Evolutionary conservation across 2,113 vertebrate species (phyloP).

Genomic region (Nanorana parkeri): DNA sequence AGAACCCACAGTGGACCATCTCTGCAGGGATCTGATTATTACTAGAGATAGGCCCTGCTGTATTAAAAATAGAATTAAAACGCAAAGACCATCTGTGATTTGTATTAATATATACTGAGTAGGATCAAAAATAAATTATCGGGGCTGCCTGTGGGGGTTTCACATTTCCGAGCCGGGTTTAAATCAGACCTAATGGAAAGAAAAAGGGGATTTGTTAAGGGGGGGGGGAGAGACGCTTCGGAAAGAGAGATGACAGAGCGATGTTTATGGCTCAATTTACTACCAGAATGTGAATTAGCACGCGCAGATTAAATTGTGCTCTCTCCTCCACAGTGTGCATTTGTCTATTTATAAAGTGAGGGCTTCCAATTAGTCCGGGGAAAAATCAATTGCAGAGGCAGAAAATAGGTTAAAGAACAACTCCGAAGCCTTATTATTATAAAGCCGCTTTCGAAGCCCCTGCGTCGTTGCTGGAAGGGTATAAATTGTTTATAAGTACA

Average conservation of each 20-base stretch:
- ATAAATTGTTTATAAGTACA: conserved; percentile 36
- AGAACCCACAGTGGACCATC: neutral
- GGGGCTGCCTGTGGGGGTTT: conserved; percentile 18
- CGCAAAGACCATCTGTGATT: conserved; percentile 18
- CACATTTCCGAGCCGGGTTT: neutral
- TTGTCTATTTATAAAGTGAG: conserved; percentile 28
- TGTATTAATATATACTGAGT: conserved; percentile 26
- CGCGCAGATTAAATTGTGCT: conserved; percentile 15
- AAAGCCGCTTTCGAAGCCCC: neutral
- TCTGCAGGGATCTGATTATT: conserved; percentile 1
- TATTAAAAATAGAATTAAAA: conserved; percentile 17
- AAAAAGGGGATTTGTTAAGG: conserved; percentile 30
- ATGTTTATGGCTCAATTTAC: conserved; percentile 37
- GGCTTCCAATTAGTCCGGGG: conserved; percentile 17
- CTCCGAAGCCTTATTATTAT: conserved; percentile 33
- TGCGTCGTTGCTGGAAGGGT: conserved; percentile 1
- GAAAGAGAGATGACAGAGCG: conserved; percentile 27
- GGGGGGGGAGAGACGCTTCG: conserved; percentile 1
- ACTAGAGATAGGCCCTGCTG: neutral
- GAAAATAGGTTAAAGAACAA: conserved; percentile 37
- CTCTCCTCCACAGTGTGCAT: neutral
- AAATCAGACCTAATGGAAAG: conserved; percentile 36
- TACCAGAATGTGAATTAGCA: conserved; percentile 39
- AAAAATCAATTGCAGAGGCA: conserved; percentile 20
- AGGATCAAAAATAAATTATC: conserved; percentile 44